Base-by-base conservation (phyloP, 2,797 vertebrate genomes). In the Cygnus olor region DNA sequence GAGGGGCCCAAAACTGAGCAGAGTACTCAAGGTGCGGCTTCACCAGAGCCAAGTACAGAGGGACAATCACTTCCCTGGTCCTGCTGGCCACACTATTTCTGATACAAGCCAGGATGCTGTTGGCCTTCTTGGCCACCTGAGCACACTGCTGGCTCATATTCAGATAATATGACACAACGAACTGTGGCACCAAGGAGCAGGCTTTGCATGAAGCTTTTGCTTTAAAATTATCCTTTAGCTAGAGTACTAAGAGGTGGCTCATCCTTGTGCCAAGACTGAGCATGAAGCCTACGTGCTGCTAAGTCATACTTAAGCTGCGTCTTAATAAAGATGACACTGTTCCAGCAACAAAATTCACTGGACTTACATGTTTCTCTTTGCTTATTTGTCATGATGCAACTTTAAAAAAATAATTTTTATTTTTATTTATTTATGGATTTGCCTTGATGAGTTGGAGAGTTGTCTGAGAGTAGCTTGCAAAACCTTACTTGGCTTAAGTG, bases 151-250 rank as follows among this genome's bases (percentile, higher is more conserved):
- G 18, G 44, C 44, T 45, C 18, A 45, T 45, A 45, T 45, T 45
- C 44, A 45, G 18, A 84, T 57, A 83, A 60, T 19, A 44, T 1
- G 8, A 66, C 42, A 68, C 15, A 91, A 77, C 45, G 72, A 93
- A 69, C 49, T 42, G 68, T 45, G 53, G 70, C 72, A 94, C 20
- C 24, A 63, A 84, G 38, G 81, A 95, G 56, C 34, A 89, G 49
- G 32, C n/a, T 94, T 70, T 42, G 14, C 42, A 57, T 70, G 47
- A 69, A 90, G 57, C 63, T 85, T 93, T 91, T 91, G 76, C 88
- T 95, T 88, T 88, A 90, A 94, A 94, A 84, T 85, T 72, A 83
- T 91, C 40, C 80, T 88, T 96, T 45, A 61, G 65, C n/a, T 68
- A 56, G 11, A 74, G 76, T 77, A 76, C 83, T 83, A 94, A 95